A percentile compares a stretch with the other conserved stretches of the same genome.
These are phyloP conservation scores for Aphidoletes aphidimyza DNA, from an alignment of 2,888 invertebrate genomes.

Conservation along the genomic window DNA sequence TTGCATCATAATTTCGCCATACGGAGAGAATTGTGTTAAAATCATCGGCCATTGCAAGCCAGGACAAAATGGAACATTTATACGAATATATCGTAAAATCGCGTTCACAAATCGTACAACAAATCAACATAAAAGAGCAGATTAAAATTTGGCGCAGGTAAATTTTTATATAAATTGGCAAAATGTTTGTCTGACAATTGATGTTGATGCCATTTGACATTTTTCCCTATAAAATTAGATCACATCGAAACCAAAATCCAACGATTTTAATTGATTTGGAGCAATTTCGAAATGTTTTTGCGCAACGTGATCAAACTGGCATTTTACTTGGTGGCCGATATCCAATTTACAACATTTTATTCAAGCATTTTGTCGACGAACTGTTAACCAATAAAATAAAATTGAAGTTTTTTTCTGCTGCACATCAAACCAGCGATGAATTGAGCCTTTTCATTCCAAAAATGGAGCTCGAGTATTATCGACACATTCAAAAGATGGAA, in stretches of 20 bases:
- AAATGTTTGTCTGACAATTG: too few species aligned
- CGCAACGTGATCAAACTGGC: background rate
- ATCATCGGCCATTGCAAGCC: too few species aligned
- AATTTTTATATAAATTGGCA: background rate
- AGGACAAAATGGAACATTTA: background rate
- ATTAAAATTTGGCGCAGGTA: background rate
- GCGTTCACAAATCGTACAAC: background rate
- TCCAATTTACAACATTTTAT: background rate
- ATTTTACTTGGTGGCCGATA: slow-evolving; percentile 31
- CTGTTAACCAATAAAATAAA: background rate
- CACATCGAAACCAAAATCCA: background rate
- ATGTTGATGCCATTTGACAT: background rate
- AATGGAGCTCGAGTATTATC: background rate
- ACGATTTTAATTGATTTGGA: slow-evolving; percentile 10
- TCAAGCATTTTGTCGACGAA: background rate
- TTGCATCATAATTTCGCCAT: too few species aligned
- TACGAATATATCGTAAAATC: background rate
- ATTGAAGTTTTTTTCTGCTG: background rate
- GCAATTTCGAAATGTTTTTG: background rate
- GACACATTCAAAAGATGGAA: background rate
- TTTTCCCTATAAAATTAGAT: background rate
- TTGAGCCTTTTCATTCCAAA: background rate
- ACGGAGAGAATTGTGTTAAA: too few species aligned
- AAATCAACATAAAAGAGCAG: background rate
- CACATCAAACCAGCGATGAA: background rate